Evolutionary conservation across 1,140 invertebrate species (phyloP).

Genomic region (Eumaeus atala): DNA sequence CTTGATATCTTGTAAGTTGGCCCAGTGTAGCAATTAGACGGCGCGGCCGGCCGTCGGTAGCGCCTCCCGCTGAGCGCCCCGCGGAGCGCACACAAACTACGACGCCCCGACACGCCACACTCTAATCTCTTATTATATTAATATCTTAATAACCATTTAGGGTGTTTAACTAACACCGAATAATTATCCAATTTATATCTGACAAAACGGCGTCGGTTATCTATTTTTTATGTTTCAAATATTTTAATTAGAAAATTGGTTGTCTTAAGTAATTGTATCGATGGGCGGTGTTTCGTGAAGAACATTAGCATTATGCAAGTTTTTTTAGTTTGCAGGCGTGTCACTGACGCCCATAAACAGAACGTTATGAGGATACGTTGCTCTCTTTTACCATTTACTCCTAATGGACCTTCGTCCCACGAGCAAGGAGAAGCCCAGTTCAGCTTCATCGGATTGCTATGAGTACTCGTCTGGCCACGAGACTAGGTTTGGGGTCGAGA

Average conservation of each 20-base stretch:
- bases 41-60: slow-evolving; percentile 37
- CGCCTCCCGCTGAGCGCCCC: slow-evolving; percentile 57
- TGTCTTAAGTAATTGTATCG: background rate
- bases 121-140: slow-evolving; percentile 48
- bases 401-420: too few species aligned
- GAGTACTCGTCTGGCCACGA: too few species aligned
- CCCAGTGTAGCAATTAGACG: slow-evolving; percentile 21
- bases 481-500: too few species aligned
- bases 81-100: slow-evolving; percentile 36
- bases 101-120: slow-evolving; percentile 29
- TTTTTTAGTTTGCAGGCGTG: too few species aligned
- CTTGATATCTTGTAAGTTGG: too few species aligned
- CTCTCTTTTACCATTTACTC: too few species aligned
- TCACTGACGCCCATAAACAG: too few species aligned
- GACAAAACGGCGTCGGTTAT: slow-evolving; percentile 39
- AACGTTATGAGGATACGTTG: too few species aligned
- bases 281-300: background rate
- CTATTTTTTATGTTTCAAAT: slow-evolving; percentile 24
- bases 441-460: too few species aligned
- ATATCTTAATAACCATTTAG: slow-evolving; percentile 70
- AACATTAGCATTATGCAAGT: too few species aligned
- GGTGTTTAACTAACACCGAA: slow-evolving; percentile 45
- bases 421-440: too few species aligned
- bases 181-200: slow-evolving; percentile 56
- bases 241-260: slow-evolving; percentile 1